phyloP scores from a whole-genome alignment of 2,888 invertebrate genomes.

The Alentia gelatinosa region DNA sequence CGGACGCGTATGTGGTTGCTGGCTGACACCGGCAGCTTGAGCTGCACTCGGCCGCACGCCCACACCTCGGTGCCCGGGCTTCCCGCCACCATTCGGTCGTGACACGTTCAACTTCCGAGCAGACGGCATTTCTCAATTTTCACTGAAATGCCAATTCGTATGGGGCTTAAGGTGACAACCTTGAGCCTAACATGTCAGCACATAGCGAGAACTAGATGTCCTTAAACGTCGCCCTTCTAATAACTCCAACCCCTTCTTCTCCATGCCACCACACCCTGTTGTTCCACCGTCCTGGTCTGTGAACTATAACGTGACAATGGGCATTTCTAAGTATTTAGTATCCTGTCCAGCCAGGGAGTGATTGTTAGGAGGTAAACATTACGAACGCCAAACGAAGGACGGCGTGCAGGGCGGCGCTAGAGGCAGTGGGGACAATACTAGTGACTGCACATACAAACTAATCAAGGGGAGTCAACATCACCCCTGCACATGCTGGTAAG shows the following conservation, averaged over 20 bases:
- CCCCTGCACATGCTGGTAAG: not conserved
- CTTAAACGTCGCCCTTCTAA: too few relatives aligned
- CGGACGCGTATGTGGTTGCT: not conserved
- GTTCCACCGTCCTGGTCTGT: too few relatives aligned
- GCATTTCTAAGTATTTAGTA: too few relatives aligned
- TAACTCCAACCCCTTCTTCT: too few relatives aligned
- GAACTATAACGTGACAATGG: too few relatives aligned
- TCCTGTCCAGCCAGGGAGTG: not conserved
- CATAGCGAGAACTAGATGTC: too few relatives aligned
- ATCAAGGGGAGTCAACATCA: conserved; percentile 2
- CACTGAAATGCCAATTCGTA: too few relatives aligned
- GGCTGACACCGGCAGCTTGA: not conserved
- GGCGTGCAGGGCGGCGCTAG: not conserved
- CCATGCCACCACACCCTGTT: too few relatives aligned
- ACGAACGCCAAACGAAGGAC: not conserved
- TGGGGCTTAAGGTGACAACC: too few relatives aligned
- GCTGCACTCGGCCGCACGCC: not conserved
- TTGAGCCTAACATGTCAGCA: too few relatives aligned
- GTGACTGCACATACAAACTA: not conserved
- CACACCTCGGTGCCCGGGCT: too few relatives aligned
- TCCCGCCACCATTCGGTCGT: not conserved
- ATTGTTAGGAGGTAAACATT: not conserved
- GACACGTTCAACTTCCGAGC: not conserved
- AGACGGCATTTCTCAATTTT: not conserved
- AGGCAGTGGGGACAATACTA: not conserved